These are phyloP conservation scores for Lasioglossum villosulum DNA, from an alignment of 2,888 invertebrate genomes.

Conservation along the genomic window DNA sequence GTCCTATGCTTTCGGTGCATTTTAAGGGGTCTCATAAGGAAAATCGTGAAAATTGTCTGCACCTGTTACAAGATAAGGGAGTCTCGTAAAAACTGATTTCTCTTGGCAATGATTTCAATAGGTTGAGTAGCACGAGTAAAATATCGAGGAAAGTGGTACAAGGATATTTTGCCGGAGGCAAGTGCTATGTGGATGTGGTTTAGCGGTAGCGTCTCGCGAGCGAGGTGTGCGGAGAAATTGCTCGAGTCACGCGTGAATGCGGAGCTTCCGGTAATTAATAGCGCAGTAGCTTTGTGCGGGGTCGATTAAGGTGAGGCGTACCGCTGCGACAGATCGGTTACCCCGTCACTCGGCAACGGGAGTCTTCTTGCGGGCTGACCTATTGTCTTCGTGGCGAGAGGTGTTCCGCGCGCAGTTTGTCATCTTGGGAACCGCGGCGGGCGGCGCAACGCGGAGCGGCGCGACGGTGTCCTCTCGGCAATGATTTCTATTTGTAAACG, in stretches of 20 bases:
- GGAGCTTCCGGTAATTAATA: constrained; percentile 53
- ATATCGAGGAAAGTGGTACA: background rate
- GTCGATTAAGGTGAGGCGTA: constrained; percentile 46
- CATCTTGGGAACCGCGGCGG: constrained; percentile 25
- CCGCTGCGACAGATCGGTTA: constrained; percentile 56
- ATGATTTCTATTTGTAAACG: constrained; percentile 10
- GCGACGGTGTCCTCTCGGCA: background rate
- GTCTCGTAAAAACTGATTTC: too few species aligned
- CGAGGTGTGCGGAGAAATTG: constrained; percentile 20
- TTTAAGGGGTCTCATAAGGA: too few species aligned
- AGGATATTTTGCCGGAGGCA: background rate
- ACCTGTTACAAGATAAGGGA: too few species aligned
- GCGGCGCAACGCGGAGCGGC: background rate
- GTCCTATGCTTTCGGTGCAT: background rate
- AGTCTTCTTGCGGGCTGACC: constrained; percentile 45
- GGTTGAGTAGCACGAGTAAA: background rate
- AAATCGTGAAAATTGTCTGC: too few species aligned
- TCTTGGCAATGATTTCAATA: too few species aligned
- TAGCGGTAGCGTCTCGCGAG: background rate
- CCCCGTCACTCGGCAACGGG: constrained; percentile 42
- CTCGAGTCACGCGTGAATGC: constrained; percentile 29
- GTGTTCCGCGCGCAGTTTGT: constrained; percentile 49
- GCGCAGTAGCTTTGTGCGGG: constrained; percentile 25
- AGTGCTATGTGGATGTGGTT: background rate
- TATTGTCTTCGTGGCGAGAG: constrained; percentile 46